Base-by-base conservation (phyloP, 64 coral and sea anemone genomes). In the Platygyra sinensis region DNA sequence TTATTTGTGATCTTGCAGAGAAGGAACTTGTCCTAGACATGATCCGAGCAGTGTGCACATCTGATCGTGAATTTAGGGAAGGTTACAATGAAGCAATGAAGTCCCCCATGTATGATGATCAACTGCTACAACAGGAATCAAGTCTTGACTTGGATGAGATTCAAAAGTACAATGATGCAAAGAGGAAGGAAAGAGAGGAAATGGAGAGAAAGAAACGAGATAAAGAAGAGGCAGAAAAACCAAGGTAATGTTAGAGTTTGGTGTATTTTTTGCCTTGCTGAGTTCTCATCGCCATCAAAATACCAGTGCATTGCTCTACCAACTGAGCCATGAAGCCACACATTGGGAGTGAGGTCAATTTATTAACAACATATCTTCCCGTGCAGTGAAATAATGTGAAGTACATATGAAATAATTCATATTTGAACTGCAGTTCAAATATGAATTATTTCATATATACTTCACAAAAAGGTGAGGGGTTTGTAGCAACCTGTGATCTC, bases 11-110 rank as follows among this genome's bases (percentile, higher is more conserved):
- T 85, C 12, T 25, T 10, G 16, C n/a, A 96, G 97, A 99, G 62
- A 99, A 99, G 83, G 97, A 99, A 82, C 72, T 99, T 71, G 97
- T 99, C 29, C 67, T 99, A 29, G 97, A 99, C 33, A 99, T 99
- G 97, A 93, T 99, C 10, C 94, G 97, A 22, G 97, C 97, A 67
- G 91, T 99, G 14, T 93, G 94, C 13, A 85, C 85, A 52, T 99
- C 94, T 55, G 97, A 99, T 65, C 88, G 83, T 46, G 94, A 96
- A 71, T 99, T 93, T 79, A 87, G 97, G 19, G 97, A 99, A 74
- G 97, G 97, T 17, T 99, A 89, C 42, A 95, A 99, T 51, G 67
- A 86, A 54, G 89, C 83, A 0, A 50, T 99, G 39, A 80, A 89
- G 6, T 99, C 97, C 5, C 94, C 94, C 0, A 60, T 87, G 11